phyloP scores from a whole-genome alignment of 2,888 invertebrate genomes.

The Maniola hyperantus region DNA sequence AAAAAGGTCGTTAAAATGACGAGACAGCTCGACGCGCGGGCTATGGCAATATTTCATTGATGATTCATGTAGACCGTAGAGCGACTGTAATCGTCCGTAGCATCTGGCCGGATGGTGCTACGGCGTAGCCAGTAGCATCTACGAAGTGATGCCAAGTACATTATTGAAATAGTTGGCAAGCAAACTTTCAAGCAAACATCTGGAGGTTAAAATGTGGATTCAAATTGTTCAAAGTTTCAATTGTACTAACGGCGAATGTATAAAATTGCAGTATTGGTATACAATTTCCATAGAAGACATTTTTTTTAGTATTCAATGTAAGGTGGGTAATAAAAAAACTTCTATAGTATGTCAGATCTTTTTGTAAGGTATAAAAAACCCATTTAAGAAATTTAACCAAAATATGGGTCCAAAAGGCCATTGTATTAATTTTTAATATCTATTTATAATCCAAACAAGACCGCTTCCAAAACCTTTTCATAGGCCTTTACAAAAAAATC shows the following conservation, averaged over 20 bases:
- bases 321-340: background rate
- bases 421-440: background rate
- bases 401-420: no score
- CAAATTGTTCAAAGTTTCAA: background rate
- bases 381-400: no score
- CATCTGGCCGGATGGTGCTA: constrained; percentile 37
- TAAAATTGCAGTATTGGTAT: background rate
- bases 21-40: constrained; percentile 20
- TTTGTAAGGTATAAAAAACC: background rate
- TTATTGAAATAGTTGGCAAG: constrained; percentile 23
- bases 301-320: background rate
- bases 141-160: constrained; percentile 20
- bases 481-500: background rate
- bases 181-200: constrained; percentile 1
- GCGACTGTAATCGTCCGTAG: constrained; percentile 33
- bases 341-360: background rate
- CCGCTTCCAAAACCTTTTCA: background rate
- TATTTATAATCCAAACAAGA: background rate
- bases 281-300: background rate
- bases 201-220: constrained; percentile 8
- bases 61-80: constrained; percentile 29
- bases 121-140: constrained; percentile 32
- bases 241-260: background rate
- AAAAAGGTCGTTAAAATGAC: constrained; percentile 12
- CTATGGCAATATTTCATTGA: constrained; percentile 37